phyloP scores from a whole-genome alignment of 2,888 invertebrate species.

The Phasia obesa region DNA sequence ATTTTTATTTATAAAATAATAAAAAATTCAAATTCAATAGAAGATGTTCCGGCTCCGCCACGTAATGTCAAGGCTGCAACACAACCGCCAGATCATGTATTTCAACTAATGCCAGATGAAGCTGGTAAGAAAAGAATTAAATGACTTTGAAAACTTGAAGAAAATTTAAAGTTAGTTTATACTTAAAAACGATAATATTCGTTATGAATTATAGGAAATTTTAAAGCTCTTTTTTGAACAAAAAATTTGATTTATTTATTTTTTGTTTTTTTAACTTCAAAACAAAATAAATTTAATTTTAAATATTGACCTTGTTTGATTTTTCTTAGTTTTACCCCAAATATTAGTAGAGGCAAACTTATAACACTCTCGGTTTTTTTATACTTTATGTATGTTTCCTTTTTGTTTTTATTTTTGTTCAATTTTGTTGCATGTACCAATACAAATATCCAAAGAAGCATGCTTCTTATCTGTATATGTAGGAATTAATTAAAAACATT shows the following conservation, averaged over 20 bases:
- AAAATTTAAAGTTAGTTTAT: slow-evolving; percentile 29
- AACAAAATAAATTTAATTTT: slow-evolving; percentile 33
- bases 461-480: slow-evolving; percentile 62
- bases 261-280: slow-evolving; percentile 11
- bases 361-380: slow-evolving; percentile 38
- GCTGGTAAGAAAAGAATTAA: slow-evolving; percentile 85
- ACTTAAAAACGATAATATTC: slow-evolving; percentile 9
- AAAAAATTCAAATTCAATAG: slow-evolving; percentile 80
- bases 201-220: slow-evolving; percentile 28
- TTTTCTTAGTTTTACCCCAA: slow-evolving; percentile 5
- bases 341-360: not conserved
- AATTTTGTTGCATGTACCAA: slow-evolving; percentile 66
- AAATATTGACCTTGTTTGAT: slow-evolving; percentile 50
- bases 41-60: slow-evolving; percentile 82
- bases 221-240: slow-evolving; percentile 59
- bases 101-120: slow-evolving; percentile 87
- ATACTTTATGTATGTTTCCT: slow-evolving; percentile 47
- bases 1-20: slow-evolving; percentile 74
- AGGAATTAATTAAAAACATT: slow-evolving; percentile 70
- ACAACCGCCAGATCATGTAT: slow-evolving; percentile 86
- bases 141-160: slow-evolving; percentile 6
- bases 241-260: slow-evolving; percentile 2
- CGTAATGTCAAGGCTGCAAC: slow-evolving; percentile 84
- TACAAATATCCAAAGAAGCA: slow-evolving; percentile 54
- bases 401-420: slow-evolving; percentile 28